Evolutionary conservation across 2,113 vertebrate genomes (phyloP), one percentile per base, ranked within the genome.

Genomic region (Podocnemis expansa): DNA sequence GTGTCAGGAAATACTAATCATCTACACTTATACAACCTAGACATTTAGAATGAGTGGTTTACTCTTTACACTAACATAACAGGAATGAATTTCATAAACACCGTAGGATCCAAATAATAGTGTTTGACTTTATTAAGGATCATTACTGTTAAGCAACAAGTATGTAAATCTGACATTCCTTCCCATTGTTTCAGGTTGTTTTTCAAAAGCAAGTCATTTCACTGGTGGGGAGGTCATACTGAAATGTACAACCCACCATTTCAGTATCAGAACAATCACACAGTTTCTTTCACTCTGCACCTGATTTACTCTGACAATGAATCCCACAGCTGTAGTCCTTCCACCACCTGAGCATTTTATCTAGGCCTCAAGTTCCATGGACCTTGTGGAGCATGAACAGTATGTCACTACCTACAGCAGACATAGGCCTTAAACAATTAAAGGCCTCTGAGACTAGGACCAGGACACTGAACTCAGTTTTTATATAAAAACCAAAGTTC

Each of bases 1-100:
- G 84, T 89, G 93, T 51, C 94, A 82, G 91, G 87, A 95, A 96
- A 89, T 82, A 90, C 73, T 95, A 93, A 8, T 19, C 29, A 76
- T 75, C 25, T 83, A 91, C 85, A 89, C 88, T 76, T 54, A 93
- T 96, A 91, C 73, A 94, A 78, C n/a, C 90, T 73, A 45, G 51
- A 73, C 8, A 56, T 94, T 93, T 82, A 78, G 45, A 87, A 89
- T 90, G n/a, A 27, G 19, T 90, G 78, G 8, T 87, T 89, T 95
- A 78, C 25, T 92, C 93, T 87, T 58, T 45, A 89, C 90, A 67
- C 17, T 87, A 96, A 80, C 82, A 84, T 31, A 94, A 90, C 80
- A 82, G 78, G 85, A 70, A 96, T 7, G 52, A 94, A 96, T 81
- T 51, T 60, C 17, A 21, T 10, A 43, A 56, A 60, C 45, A 58